These are phyloP conservation scores for Habroteleia sp. DNA, from an alignment of 2,888 invertebrate genomes.

Conservation along the genomic window DNA sequence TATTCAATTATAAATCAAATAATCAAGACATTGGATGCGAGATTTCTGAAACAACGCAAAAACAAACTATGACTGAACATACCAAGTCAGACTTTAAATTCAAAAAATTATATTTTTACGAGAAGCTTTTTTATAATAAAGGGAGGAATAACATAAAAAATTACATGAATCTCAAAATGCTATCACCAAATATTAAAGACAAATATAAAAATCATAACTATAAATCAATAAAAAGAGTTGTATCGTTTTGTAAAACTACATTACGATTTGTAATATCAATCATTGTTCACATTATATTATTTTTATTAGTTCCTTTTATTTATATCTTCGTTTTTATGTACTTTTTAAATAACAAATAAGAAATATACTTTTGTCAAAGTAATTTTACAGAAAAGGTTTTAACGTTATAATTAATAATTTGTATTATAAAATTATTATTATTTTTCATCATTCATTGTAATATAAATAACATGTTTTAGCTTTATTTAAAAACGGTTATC, in stretches of 20 bases:
- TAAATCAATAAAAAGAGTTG: constrained; percentile 2
- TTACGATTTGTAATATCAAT: constrained; percentile 12
- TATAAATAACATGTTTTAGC: too few relatives aligned
- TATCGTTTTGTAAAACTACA: background rate
- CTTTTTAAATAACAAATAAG: constrained; percentile 22
- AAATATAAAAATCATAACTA: background rate
- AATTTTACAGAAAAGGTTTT: too few relatives aligned
- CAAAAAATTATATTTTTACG: background rate
- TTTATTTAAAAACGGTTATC: too few relatives aligned
- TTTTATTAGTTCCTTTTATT: constrained; percentile 36
- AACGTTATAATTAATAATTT: too few relatives aligned
- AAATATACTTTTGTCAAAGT: too few relatives aligned
- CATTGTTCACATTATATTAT: constrained; percentile 48
- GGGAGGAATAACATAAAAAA: too few relatives aligned
- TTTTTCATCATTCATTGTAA: too few relatives aligned
- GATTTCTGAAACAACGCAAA: too few relatives aligned
- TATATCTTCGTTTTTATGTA: constrained; percentile 40
- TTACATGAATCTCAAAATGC: too few relatives aligned
- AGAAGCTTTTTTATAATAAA: background rate
- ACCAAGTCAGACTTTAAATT: background rate
- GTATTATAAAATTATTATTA: background rate
- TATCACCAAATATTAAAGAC: background rate
- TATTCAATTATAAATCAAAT: background rate
- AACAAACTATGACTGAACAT: too few relatives aligned
- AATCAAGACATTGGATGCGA: too few relatives aligned